Evolutionary conservation across 1,140 invertebrate genomes (phyloP).

Genomic region (Drosophila saltans): DNA sequence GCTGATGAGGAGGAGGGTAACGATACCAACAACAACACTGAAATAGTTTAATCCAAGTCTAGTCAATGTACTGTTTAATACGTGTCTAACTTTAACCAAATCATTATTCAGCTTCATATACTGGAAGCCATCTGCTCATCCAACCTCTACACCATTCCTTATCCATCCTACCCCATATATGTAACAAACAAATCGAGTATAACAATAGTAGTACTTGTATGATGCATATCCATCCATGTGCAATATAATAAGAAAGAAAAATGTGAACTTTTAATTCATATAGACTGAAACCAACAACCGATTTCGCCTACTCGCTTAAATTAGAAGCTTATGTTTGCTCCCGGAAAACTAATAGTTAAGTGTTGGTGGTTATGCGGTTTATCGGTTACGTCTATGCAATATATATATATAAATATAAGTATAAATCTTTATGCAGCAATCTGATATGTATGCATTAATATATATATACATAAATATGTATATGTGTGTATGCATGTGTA

Average conservation of each 20-base stretch:
- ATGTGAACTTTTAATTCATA: not conserved
- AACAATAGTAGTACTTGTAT: not conserved
- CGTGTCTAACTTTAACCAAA: not conserved
- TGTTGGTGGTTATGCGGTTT: too few species aligned
- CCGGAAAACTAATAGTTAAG: too few species aligned
- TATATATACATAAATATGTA: not conserved
- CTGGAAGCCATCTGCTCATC: not conserved
- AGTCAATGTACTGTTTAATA: too few species aligned
- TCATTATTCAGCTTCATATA: not conserved
- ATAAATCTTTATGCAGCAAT: too few species aligned
- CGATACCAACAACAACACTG: slow-evolving; percentile 1
- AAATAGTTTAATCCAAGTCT: slow-evolving; percentile 12
- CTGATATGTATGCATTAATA: too few species aligned
- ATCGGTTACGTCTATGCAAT: too few species aligned
- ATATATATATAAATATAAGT: too few species aligned
- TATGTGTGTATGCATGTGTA: not conserved
- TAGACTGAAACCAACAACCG: too few species aligned
- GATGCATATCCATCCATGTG: not conserved
- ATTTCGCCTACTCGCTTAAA: too few species aligned
- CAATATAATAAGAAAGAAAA: not conserved
- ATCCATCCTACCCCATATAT: not conserved
- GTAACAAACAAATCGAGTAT: not conserved
- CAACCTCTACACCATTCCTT: slow-evolving; percentile 6
- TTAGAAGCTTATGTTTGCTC: too few species aligned
- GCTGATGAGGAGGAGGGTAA: not conserved